phyloP scores from a whole-genome alignment of 1,140 invertebrate species.

The Temnothorax nylanderi region DNA sequence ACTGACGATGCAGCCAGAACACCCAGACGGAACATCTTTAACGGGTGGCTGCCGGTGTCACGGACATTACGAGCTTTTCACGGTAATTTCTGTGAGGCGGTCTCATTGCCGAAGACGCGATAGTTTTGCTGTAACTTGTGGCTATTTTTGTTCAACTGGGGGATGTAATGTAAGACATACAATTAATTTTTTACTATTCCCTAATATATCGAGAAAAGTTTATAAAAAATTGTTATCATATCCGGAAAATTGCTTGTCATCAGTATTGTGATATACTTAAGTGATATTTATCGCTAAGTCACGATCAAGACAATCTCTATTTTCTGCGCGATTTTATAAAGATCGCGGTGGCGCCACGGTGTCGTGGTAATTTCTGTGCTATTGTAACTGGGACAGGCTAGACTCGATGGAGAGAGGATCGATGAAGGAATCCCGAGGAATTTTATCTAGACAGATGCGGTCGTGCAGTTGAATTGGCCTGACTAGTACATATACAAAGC shows the following conservation, averaged over 20 bases:
- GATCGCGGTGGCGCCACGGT: background rate
- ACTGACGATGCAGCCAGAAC: conserved; percentile 17
- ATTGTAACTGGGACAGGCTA: conserved; percentile 15
- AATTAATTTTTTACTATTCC: background rate
- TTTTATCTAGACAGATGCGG: conserved; percentile 67
- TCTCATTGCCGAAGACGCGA: background rate
- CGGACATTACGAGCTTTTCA: background rate
- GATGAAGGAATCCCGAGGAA: conserved; percentile 10
- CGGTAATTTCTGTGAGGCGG: background rate
- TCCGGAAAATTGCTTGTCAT: background rate
- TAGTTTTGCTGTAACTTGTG: background rate
- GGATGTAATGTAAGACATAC: background rate
- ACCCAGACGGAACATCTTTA: background rate
- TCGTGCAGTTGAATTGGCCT: background rate
- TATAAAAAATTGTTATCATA: background rate
- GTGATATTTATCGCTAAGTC: conserved; percentile 7
- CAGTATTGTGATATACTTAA: background rate
- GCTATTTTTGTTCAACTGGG: conserved; percentile 5
- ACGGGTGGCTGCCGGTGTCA: conserved; percentile 21
- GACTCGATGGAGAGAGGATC: background rate
- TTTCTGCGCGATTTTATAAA: conserved; percentile 3
- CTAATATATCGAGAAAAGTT: background rate
- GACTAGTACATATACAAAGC: conserved; percentile 47
- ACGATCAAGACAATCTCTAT: conserved; percentile 10
- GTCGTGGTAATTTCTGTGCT: conserved; percentile 22